Evolutionary conservation across 2,113 vertebrate species (phyloP), one percentile per base, ranked within the genome.

Genomic region (Lipotes vexillifer): DNA sequence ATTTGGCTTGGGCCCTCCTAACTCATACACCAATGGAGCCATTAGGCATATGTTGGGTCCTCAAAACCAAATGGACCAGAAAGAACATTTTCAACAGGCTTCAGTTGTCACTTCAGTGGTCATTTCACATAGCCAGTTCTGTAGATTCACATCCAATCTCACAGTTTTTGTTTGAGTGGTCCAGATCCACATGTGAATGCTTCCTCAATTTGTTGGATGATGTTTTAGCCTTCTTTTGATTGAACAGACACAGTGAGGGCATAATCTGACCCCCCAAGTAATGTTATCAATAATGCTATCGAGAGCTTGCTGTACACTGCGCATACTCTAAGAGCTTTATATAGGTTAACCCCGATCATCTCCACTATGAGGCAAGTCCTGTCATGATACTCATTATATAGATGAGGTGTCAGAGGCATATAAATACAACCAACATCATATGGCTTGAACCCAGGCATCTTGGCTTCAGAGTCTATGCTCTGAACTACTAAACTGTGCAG

Each of bases 41-140:
- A 94, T 93, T 97, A 95, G 65, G 33, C 81, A 93, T 94, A 96
- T 94, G 94, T 38, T 97, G 27, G 77, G 14, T 86, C 23, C 41
- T 78, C 55, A 78, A 88, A 96, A 91, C 88, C 88, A 95, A 95
- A 91, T 82, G 55, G 66, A 78, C 82, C 88, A 82, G 82, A 94
- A 87, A 96, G 88, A 89, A 94, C 55, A 72, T 94, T 94, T 95
- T 74, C 61, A 96, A 38, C 27, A 93, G 82, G 27, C 44, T 75
- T 93, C 44, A 68, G 27, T 72, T 63, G 94, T 95, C 55, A 77
- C 82, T 94, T 95, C 59, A 81, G 38, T 92, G 71, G 88, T 77
- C 84, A 57, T 85, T 95, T 82, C 23, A 93, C 36, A 68, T 2
- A 82, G 59, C 17, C 59, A 80, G 55, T 41, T 61, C 65, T 95